Base-by-base conservation (phyloP, 2,113 vertebrate species). In the Trematomus loennbergii region DNA sequence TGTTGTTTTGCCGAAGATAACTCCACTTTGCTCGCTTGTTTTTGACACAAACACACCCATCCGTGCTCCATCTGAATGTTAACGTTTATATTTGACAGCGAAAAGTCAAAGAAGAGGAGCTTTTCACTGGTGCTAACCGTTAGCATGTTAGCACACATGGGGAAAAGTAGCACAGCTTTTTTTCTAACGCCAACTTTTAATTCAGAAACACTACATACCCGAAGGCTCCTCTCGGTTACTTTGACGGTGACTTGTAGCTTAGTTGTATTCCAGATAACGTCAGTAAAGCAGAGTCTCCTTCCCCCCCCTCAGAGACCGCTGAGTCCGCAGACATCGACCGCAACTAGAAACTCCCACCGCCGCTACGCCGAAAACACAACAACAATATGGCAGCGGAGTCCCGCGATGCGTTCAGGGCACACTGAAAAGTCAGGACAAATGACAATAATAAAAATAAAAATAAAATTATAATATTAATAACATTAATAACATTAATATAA, bases 301-400 rank as follows among this genome's bases (percentile, higher is more conserved):
- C 36, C 36, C 36, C 71, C n/a, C 33, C 46, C 17, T 16, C 64
- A 12, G 20, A 64, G 72, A 79, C 67, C 65, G 46, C 79, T 15
- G 67, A 68, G 62, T 76, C 75, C 79, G 33, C 72, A 65, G 55
- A 80, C 73, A 73, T 55, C 40, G 40, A 84, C 62, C 33, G 50
- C 64, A 78, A 59, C 77, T 83, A 54, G 61, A 81, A 84, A 83
- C 54, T 84, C 72, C n/a, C 18, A 45, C 53, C n/a, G n/a, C n/a
- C 53, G 59, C 88, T 63, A 53, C 70, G 11, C 72, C 59, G 52
- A 60, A 57, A 69, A 69, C 72, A 67, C 40, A 61, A 87, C 84
- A 84, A 91, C 90, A 92, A 92, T 65, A 91, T 90, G 91, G 92
- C 91, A 87, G 87, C 72, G 48, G 64, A 72, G 78, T 73, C 62